A percentile compares a stretch with the other conserved stretches of the same genome.
phyloP scores from a whole-genome alignment of 2,797 vertebrate genomes.

The Anisognathus igniventris region DNA sequence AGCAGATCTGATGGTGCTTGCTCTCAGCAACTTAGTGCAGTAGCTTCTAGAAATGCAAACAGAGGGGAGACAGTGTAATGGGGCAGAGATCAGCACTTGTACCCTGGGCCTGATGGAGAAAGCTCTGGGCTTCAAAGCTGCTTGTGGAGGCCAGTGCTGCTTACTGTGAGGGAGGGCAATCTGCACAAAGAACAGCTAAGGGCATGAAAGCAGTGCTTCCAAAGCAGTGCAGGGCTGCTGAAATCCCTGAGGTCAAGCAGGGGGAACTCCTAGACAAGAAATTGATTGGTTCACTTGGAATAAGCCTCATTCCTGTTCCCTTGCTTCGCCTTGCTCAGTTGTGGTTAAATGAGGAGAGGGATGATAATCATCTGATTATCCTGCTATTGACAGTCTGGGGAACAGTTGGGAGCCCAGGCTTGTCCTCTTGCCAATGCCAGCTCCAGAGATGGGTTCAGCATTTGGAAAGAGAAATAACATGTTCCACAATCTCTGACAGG shows the following conservation, averaged over 20 bases:
- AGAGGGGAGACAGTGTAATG: neutral
- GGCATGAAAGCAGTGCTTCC: neutral
- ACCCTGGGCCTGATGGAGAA: neutral
- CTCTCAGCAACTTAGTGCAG: neutral
- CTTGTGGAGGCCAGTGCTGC: neutral
- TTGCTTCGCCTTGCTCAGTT: neutral
- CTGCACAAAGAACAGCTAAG: neutral
- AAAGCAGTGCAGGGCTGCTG: neutral
- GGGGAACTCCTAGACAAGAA: neutral
- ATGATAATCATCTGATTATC: neutral
- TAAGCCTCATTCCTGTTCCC: slow-evolving; percentile 11
- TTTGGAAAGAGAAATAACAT: neutral
- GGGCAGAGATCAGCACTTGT: neutral
- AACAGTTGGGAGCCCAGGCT: neutral
- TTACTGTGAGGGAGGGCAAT: neutral
- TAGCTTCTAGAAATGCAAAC: neutral
- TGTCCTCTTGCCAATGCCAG: neutral
- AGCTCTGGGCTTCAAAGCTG: neutral
- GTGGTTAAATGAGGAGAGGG: slow-evolving; percentile 41
- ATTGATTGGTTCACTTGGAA: neutral
- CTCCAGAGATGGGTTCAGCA: neutral
- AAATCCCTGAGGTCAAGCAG: slow-evolving; percentile 36
- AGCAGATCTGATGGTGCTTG: neutral
- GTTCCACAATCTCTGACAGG: neutral
- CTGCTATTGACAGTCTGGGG: neutral